These are phyloP conservation scores for Rhinichthys klamathensis DNA, from an alignment of 2,113 vertebrate species.

Conservation along the genomic window DNA sequence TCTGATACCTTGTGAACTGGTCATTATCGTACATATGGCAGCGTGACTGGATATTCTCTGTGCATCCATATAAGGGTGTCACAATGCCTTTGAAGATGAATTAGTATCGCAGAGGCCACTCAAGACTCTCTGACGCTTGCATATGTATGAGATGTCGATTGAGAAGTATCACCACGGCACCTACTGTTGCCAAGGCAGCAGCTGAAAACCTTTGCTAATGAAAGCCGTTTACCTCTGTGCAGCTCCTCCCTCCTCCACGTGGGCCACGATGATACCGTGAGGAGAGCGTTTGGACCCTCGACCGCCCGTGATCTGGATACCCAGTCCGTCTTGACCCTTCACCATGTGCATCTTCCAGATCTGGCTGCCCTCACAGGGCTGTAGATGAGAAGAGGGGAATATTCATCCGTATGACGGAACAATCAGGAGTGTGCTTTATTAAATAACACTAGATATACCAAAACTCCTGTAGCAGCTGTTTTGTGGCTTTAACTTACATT, in stretches of 20 bases:
- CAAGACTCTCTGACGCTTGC: slow-evolving; percentile 22
- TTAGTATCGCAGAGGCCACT: slow-evolving; percentile 37
- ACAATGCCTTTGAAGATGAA: slow-evolving; percentile 55
- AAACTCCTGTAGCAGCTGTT: slow-evolving; percentile 36
- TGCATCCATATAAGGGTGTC: not conserved
- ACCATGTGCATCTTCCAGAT: slow-evolving; percentile 99
- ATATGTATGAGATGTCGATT: slow-evolving; percentile 48
- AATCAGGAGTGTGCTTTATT: not conserved
- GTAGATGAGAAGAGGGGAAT: slow-evolving; percentile 39
- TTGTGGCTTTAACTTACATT: slow-evolving; percentile 18
- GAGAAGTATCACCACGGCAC: slow-evolving; percentile 21
- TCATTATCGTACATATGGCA: not conserved
- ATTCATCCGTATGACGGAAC: not conserved
- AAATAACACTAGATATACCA: slow-evolving; percentile 4
- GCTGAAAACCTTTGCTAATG: slow-evolving; percentile 16
- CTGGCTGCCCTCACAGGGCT: slow-evolving; percentile 85
- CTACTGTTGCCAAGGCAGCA: slow-evolving; percentile 27
- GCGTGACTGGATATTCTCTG: not conserved
- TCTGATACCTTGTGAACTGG: not conserved
- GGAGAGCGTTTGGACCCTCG: slow-evolving; percentile 92
- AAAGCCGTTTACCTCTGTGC: slow-evolving; percentile 85
- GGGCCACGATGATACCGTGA: slow-evolving; percentile 90
- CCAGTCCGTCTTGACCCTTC: slow-evolving; percentile 90
- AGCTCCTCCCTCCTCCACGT: slow-evolving; percentile 89
- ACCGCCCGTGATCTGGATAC: slow-evolving; percentile 94